phyloP scores from a whole-genome alignment of 2,888 invertebrate genomes.

The Nyleta sp. region DNA sequence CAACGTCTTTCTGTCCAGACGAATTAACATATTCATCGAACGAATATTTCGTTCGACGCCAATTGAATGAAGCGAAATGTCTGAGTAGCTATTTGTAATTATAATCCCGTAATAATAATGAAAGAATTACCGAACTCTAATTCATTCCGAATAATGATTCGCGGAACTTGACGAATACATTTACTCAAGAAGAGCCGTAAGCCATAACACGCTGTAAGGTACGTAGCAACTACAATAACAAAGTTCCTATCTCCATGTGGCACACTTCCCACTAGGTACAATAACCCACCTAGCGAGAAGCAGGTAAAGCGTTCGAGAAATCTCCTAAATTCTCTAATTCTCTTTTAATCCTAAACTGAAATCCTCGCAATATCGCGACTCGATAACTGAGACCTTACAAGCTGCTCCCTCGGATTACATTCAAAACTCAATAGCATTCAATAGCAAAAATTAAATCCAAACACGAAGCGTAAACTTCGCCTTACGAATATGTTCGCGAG shows the following conservation, averaged over 20 bases:
- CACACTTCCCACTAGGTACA: constrained; percentile 49
- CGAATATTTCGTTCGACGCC: no score
- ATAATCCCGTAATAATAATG: no score
- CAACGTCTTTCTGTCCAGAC: no score
- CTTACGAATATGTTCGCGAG: not conserved
- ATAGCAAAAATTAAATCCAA: constrained; percentile 33
- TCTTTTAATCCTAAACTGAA: constrained; percentile 55
- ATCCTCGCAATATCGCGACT: constrained; percentile 65
- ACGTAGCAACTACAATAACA: constrained; percentile 55
- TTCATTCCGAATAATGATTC: constrained; percentile 35
- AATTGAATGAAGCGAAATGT: no score
- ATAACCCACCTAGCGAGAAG: constrained; percentile 52
- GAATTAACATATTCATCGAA: no score
- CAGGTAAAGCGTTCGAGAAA: constrained; percentile 55
- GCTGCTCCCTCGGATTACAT: constrained; percentile 23
- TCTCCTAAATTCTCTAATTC: constrained; percentile 62
- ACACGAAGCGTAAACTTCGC: not conserved
- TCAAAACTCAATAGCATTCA: constrained; percentile 28
- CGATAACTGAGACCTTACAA: constrained; percentile 62
- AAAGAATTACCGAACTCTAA: constrained; percentile 11
- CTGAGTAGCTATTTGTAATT: no score
- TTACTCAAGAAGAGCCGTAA: constrained; percentile 39
- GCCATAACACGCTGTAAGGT: constrained; percentile 48
- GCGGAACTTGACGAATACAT: constrained; percentile 40
- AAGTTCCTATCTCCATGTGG: constrained; percentile 58